Evolutionary conservation across 2,888 invertebrate species (phyloP).

Genomic region (Chorisops tibialis): DNA sequence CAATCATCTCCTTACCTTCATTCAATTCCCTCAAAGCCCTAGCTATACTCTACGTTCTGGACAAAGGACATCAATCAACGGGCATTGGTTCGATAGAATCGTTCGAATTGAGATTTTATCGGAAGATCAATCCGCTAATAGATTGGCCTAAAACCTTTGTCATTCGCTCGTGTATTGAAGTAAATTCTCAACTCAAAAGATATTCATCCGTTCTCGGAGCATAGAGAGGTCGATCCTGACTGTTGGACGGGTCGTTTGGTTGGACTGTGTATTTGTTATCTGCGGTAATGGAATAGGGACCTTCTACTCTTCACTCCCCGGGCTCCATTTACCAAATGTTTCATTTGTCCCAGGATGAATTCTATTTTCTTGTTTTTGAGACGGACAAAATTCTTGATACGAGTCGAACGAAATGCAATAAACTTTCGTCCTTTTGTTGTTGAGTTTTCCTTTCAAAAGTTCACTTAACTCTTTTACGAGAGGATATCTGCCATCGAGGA

Average conservation of each 20-base stretch:
- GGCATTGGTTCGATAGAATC: slow-evolving; percentile 17
- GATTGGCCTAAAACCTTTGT: slow-evolving; percentile 21
- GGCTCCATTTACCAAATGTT: not conserved
- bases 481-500: slow-evolving; percentile 13
- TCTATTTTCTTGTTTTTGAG: not conserved
- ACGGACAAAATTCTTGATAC: slow-evolving; percentile 13
- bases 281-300: not conserved
- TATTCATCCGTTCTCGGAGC: not conserved
- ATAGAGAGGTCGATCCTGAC: no score
- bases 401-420: slow-evolving; percentile 24
- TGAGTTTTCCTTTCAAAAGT: slow-evolving; percentile 29
- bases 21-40: not conserved
- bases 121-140: slow-evolving; percentile 31
- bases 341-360: not conserved
- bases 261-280: not conserved
- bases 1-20: not conserved
- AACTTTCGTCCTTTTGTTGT: slow-evolving; percentile 27
- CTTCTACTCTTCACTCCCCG: not conserved
- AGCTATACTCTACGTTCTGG: not conserved
- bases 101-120: slow-evolving; percentile 33
- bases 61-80: slow-evolving; percentile 25
- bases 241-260: not conserved
- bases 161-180: not conserved
- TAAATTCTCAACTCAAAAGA: not conserved
- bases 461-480: slow-evolving; percentile 30